Percentiles rank a stretch among this genome's conserved stretches.
Conservation (phyloP, 2,888 invertebrate species). For the Himalopsyche japonica region DNA sequence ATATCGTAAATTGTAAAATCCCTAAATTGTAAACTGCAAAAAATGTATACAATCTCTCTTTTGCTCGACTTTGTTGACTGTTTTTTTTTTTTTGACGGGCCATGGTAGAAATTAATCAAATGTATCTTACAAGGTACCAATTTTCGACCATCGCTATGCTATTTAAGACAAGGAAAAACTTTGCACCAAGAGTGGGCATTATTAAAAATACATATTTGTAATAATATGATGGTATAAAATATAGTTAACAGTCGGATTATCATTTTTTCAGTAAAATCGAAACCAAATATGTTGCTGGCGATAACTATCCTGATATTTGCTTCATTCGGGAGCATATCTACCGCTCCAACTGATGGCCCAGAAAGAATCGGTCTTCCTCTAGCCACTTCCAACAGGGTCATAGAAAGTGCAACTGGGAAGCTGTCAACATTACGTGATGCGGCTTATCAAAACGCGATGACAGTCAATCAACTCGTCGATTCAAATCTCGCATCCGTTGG, state of each 20-base stretch:
- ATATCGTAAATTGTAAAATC: no score
- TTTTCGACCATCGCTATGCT: no score
- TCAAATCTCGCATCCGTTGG: conserved; percentile 3
- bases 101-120: no score
- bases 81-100: no score
- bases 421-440: conserved; percentile 5
- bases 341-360: conserved; percentile 28
- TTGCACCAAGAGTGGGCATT: no score
- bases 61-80: no score
- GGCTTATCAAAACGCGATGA: conserved; percentile 18
- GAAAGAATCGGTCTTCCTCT: conserved; percentile 18
- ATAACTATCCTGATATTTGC: neutral
- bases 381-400: neutral
- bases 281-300: neutral
- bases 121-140: no score
- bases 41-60: no score
- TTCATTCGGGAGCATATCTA: neutral
- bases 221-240: no score
- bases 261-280: neutral
- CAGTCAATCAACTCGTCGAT: conserved; percentile 17
- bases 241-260: neutral
- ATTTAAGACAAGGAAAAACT: no score
- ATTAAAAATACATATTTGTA: no score
- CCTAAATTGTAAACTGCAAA: no score
- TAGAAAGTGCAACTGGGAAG: conserved; percentile 17